Evolutionary conservation across 2,113 vertebrate species (phyloP), one percentile per base, ranked within the genome.

Genomic region (Callorhinus ursinus): DNA sequence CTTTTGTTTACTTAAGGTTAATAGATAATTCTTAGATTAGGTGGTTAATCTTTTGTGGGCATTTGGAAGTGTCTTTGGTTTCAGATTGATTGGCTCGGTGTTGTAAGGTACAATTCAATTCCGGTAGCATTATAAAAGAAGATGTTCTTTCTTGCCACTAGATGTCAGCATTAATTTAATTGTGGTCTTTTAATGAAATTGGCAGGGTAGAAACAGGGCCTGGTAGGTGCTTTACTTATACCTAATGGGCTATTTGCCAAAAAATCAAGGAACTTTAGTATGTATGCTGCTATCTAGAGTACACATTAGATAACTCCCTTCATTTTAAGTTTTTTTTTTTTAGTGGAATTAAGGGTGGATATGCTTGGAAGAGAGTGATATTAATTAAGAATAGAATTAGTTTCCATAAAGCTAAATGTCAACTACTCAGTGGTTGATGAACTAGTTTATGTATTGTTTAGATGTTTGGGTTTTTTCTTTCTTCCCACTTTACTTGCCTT

Each of bases 141-240:
- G 59, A 87, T 69, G 28, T 88, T 53, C 11, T 21, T 59, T 89
- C 76, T 94, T 94, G 57, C 98, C 98, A 90, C 96, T 98, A 98
- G 98, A 26, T 98, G 98, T 98, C 98, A 98, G 98, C 88, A 92
- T 88, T 72, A 63, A 39, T 97, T 11, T 65, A 95, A 82, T 71
- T 87, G 86, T 76, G 42, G 4, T 49, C 18, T 22, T 94, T 61
- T 93, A 67, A 33, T 95, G 42, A 55, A 36, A 51, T 83, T 77
- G 22, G 26, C 42, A 49, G 65, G n/a, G 22, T 26, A 55, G 31
- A 89, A 36, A 16, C 6, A 0, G 31, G 28, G 15, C 8, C 14
- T 42, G 14, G 14, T 18, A 16, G 14, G 7, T 49, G 42, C 72
- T 69, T 69, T 69, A n/a, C 33, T 69, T 69, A 55, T 33, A 90